Evolutionary conservation across 2,888 invertebrate genomes (phyloP).

Genomic region (Zhuqinia jingwanae): DNA sequence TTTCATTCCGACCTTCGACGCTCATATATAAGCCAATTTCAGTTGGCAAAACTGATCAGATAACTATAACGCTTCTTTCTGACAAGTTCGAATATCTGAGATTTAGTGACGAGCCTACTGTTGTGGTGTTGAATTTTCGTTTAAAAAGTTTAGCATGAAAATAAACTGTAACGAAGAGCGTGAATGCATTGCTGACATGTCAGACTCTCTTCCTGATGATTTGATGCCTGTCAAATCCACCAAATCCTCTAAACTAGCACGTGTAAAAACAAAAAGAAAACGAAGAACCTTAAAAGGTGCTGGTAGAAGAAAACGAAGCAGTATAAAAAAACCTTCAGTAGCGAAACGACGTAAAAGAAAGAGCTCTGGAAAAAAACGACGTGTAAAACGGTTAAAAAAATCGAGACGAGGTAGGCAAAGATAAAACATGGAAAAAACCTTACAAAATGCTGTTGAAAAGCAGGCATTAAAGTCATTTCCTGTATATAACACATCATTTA

Average conservation of each 20-base stretch:
- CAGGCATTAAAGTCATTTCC: not conserved
- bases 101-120: not conserved
- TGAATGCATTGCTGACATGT: not conserved
- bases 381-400: not conserved
- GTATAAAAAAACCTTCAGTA: not conserved
- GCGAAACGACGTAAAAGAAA: too few species aligned
- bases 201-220: not conserved
- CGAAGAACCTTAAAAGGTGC: not conserved
- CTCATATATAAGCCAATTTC: not conserved
- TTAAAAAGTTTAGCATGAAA: not conserved
- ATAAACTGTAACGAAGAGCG: not conserved
- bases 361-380: not conserved
- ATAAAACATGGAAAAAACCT: not conserved
- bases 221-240: not conserved
- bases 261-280: not conserved
- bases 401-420: too few species aligned
- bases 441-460: not conserved
- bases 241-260: not conserved
- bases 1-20: not conserved
- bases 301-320: not conserved
- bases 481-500: not conserved
- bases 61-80: not conserved
- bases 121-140: not conserved
- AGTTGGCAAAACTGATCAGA: not conserved
- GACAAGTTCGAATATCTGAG: not conserved